phyloP scores from a whole-genome alignment of 2,888 invertebrate species.

The Herminia tarsipennalis region DNA sequence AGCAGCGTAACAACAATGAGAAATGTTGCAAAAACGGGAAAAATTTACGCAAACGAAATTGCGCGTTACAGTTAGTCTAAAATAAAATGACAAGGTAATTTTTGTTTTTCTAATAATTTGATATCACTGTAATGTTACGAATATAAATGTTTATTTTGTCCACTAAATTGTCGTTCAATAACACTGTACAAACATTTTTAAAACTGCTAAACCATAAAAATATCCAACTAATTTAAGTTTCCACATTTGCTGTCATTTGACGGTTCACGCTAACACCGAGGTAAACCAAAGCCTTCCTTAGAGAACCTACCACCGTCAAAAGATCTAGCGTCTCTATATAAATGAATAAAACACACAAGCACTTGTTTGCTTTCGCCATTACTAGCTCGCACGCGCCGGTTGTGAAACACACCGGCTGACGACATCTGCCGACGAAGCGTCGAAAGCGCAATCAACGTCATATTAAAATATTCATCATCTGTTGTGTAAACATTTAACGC shows the following conservation, averaged over 20 bases:
- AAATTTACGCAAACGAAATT: too few species aligned
- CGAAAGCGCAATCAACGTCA: conserved; percentile 38
- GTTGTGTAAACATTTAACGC: conserved; percentile 29
- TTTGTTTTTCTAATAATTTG: too few species aligned
- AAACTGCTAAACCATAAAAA: conserved; percentile 6
- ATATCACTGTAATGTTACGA: too few species aligned
- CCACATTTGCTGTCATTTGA: conserved; percentile 7
- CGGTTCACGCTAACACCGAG: conserved; percentile 6
- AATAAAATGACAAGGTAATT: too few species aligned
- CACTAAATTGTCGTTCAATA: conserved; percentile 1
- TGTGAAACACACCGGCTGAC: conserved; percentile 52
- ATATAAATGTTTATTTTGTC: too few species aligned
- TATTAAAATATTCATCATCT: conserved; percentile 35
- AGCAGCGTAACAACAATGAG: too few species aligned
- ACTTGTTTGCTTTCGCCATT: conserved; percentile 64
- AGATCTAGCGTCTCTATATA: conserved; percentile 21
- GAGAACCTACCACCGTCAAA: conserved; percentile 5
- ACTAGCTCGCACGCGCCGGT: conserved; percentile 53
- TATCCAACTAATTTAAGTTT: conserved; percentile 8
- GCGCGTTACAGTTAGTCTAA: too few species aligned
- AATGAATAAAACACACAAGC: conserved; percentile 53
- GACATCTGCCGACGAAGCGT: conserved; percentile 39
- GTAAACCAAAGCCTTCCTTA: conserved; percentile 5
- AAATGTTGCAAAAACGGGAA: too few species aligned
- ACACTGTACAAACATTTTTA: too few species aligned